A percentile compares a stretch with the other conserved stretches of the same genome.
These are phyloP conservation scores for Anolis apletophallus DNA, from an alignment of 2,797 vertebrate species.

Conservation along the genomic window DNA sequence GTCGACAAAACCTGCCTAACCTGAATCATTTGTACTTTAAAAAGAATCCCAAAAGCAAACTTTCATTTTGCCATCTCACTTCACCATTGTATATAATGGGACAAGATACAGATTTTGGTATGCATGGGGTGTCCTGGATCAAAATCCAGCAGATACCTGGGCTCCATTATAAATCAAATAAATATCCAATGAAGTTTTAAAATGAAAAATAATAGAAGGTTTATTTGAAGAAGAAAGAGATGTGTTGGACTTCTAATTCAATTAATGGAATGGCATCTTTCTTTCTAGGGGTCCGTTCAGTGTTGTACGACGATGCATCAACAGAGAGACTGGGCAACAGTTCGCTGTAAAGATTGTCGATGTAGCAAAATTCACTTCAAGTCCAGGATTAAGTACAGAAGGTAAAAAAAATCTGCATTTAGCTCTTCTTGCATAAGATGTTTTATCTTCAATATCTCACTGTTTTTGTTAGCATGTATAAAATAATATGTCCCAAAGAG, in stretches of 20 bases:
- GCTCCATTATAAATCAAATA: too few species aligned
- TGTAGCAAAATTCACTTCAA: slow-evolving; percentile 99
- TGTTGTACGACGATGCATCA: slow-evolving; percentile 97
- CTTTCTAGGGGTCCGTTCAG: slow-evolving; percentile 94
- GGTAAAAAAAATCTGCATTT: slow-evolving; percentile 79
- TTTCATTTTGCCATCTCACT: too few species aligned
- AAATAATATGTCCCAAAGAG: neutral
- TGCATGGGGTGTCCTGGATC: too few species aligned
- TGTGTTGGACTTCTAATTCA: slow-evolving; percentile 36
- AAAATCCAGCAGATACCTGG: too few species aligned
- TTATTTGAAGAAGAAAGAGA: neutral
- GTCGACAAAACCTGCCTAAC: neutral
- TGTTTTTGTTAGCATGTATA: neutral
- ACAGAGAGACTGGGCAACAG: slow-evolving; percentile 97
- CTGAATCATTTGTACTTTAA: neutral
- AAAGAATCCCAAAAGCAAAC: too few species aligned
- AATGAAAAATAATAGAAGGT: neutral
- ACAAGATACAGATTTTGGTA: too few species aligned
- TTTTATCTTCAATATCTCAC: slow-evolving; percentile 21
- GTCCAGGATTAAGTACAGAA: slow-evolving; percentile 98
- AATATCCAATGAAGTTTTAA: neutral
- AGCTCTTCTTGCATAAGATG: neutral
- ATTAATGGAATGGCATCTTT: slow-evolving; percentile 47
- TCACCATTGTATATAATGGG: too few species aligned
- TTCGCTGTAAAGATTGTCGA: slow-evolving; percentile 99